A percentile compares a stretch with the other conserved stretches of the same genome.
phyloP scores from a whole-genome alignment of 2,888 invertebrate species.

The Steinernema carpocapsae region DNA sequence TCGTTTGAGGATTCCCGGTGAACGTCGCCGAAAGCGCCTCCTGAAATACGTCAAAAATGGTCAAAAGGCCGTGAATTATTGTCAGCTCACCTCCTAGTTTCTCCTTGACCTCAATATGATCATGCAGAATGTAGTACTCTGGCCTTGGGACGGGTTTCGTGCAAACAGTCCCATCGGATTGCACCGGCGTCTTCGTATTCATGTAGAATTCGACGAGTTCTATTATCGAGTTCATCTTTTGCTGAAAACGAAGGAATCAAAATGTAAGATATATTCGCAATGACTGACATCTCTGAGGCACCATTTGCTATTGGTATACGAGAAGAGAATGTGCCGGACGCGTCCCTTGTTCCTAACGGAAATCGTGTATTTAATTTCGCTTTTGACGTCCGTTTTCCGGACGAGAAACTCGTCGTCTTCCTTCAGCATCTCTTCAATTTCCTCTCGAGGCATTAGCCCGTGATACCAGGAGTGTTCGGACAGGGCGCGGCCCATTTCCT shows the following conservation, averaged over 20 bases:
- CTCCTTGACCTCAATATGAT: slow-evolving; percentile 39
- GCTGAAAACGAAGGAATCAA: not conserved
- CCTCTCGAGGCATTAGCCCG: not conserved
- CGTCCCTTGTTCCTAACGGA: slow-evolving; percentile 34
- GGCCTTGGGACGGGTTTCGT: slow-evolving; percentile 39
- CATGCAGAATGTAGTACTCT: slow-evolving; percentile 45
- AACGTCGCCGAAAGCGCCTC: slow-evolving; percentile 45
- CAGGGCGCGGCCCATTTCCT: not conserved
- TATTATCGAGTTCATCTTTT: slow-evolving; percentile 16
- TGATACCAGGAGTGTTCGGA: not conserved
- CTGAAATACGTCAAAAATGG: not conserved
- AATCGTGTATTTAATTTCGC: not conserved
- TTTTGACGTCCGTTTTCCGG: not conserved
- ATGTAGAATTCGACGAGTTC: slow-evolving; percentile 42
- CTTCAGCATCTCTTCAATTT: not conserved
- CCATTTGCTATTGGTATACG: not conserved
- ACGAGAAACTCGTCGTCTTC: not conserved
- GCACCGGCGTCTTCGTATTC: slow-evolving; percentile 41
- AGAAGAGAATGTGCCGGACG: not conserved
- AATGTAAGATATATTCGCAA: not conserved
- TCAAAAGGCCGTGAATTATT: too few relatives aligned
- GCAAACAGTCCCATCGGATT: slow-evolving; percentile 41
- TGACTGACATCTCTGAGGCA: slow-evolving; percentile 12
- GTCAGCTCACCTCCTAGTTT: slow-evolving; percentile 34
- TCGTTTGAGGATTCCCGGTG: slow-evolving; percentile 38